These are phyloP conservation scores for Pyrrhia umbra DNA, from an alignment of 2,888 invertebrate species.

Conservation along the genomic window DNA sequence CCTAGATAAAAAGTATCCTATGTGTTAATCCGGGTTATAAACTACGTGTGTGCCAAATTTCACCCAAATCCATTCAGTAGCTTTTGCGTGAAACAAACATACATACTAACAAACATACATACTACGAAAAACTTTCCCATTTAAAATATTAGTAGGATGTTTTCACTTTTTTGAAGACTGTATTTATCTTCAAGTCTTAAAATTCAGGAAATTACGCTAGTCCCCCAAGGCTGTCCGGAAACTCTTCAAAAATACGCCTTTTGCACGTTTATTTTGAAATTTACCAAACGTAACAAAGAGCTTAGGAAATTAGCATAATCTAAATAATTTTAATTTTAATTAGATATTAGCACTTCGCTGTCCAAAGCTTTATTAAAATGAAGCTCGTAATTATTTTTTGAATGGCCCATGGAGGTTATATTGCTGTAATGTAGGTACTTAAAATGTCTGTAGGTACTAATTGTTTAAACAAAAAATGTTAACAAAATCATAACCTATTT, in stretches of 20 bases:
- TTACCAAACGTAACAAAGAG: conserved; percentile 44
- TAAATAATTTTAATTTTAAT: conserved; percentile 59
- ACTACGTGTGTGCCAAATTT: too few relatives aligned
- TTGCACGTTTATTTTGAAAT: conserved; percentile 19
- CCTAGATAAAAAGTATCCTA: too few relatives aligned
- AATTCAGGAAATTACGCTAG: conserved; percentile 11
- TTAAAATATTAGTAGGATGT: too few relatives aligned
- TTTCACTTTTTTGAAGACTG: background rate
- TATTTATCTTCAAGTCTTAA: background rate
- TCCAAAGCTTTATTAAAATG: conserved; percentile 42
- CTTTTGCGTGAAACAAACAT: too few relatives aligned
- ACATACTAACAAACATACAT: too few relatives aligned
- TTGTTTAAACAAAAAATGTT: too few relatives aligned
- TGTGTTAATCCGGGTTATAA: too few relatives aligned
- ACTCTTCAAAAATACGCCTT: conserved; percentile 15
- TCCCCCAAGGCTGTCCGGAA: background rate
- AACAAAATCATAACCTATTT: too few relatives aligned
- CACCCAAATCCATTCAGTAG: too few relatives aligned
- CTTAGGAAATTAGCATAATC: conserved; percentile 58
- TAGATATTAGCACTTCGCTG: conserved; percentile 51
- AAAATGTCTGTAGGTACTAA: too few relatives aligned
- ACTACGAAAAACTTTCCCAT: too few relatives aligned
- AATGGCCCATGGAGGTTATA: conserved; percentile 25
- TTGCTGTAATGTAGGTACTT: background rate
- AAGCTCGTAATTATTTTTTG: conserved; percentile 47